These are phyloP conservation scores for Callitettix versicolor DNA, from an alignment of 1,140 invertebrate species.

Conservation along the genomic window DNA sequence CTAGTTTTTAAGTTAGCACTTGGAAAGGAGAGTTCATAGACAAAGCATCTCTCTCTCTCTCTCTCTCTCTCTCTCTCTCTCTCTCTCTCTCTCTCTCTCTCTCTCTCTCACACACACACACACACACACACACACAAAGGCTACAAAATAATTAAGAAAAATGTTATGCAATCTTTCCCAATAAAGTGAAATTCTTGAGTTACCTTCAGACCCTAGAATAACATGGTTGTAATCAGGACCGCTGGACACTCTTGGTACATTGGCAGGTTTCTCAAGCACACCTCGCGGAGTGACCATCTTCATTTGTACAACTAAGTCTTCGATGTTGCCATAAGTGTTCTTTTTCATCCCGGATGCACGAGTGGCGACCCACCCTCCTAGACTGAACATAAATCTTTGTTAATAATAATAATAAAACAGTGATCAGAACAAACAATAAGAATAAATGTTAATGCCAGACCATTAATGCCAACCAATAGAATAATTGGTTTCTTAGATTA, in stretches of 20 bases:
- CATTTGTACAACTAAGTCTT: conserved; percentile 84
- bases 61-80: too few species aligned
- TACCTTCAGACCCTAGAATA: conserved; percentile 89
- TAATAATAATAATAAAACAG: neutral
- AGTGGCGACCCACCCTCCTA: conserved; percentile 98
- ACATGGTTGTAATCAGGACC: conserved; percentile 94
- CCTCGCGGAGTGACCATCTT: conserved; percentile 79
- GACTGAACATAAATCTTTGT: conserved; percentile 45
- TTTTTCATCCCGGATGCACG: conserved; percentile 99
- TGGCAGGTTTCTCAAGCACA: conserved; percentile 67
- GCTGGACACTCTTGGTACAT: conserved; percentile 79
- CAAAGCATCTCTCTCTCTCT: too few species aligned
- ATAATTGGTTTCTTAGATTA: too few species aligned
- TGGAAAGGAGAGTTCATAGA: too few species aligned
- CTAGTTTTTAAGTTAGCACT: too few species aligned
- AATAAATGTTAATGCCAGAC: neutral
- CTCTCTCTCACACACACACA: too few species aligned
- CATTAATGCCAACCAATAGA: too few species aligned
- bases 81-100: too few species aligned
- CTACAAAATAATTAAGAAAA: too few species aligned
- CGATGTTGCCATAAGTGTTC: conserved; percentile 96
- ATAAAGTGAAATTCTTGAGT: too few species aligned
- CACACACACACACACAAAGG: too few species aligned
- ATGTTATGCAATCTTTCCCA: too few species aligned
- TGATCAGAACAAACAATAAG: conserved; percentile 1